Evolutionary conservation across 1,140 invertebrate genomes (phyloP), one percentile per base, ranked within the genome.

Genomic region (Temnothorax nylanderi): DNA sequence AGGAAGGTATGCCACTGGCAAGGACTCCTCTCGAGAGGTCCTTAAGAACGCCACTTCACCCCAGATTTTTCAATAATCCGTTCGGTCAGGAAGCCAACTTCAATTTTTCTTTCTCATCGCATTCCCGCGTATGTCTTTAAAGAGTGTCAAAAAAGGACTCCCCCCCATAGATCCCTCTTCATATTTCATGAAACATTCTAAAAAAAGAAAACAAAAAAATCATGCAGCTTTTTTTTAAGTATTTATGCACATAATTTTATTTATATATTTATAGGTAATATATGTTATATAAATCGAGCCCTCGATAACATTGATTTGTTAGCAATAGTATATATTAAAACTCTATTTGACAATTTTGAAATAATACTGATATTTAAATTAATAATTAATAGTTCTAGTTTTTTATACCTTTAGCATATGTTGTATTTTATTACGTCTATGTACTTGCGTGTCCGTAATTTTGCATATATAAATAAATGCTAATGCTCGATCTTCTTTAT

Each of bases 31-130:
- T 49, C 47, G 13, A 81, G 85, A 80, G 74, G 26, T 75, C 81
- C 75, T 89, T 49, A 88, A 75, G 56, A 76, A 82, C 32, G 26
- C 80, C 69, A 74, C 69, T 84, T 84, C 69, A 60, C 69, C 54
- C 69, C 11, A 75, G 54, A 84, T 75, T 84, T 84, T 84, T 84
- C 69, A 81, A 21, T 84, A 84, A 84, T 89, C 56, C 41, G 44
- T 62, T 78, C 51, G 41, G 56, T 81, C 56, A 56, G 58, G 49
- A 80, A 84, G 80, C 69, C 69, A 84, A 62, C 80, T 74, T 54
- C 18, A 58, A 84, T 74, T 75, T 81, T 84, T 84, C 75, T 37
- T 84, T 47, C 80, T 49, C 41, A 60, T 81, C 41, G 44, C 69
- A 60, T 47, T 82, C 80, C 41, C 54, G 26, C 37, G 80, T 18